These are phyloP conservation scores for Decapterus maruadsi DNA, from an alignment of 2,797 vertebrate species.

Conservation along the genomic window DNA sequence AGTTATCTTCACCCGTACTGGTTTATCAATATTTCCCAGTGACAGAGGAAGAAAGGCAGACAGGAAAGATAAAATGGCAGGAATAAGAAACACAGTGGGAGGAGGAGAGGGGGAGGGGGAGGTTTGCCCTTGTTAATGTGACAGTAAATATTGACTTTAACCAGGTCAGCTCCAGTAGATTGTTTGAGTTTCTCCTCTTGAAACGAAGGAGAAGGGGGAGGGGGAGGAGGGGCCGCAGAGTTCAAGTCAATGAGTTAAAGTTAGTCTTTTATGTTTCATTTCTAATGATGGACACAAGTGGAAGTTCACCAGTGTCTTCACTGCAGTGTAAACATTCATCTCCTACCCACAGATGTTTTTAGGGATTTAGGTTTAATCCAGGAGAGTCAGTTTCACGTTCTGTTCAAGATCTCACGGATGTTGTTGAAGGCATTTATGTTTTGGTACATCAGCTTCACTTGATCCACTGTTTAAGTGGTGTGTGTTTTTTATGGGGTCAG, in stretches of 20 bases:
- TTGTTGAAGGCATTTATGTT: not conserved
- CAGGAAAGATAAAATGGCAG: constrained; percentile 2
- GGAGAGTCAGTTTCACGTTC: not conserved
- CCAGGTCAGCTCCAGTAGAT: constrained; percentile 58
- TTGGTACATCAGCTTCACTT: not conserved
- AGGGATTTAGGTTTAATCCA: not conserved
- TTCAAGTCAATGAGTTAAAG: constrained; percentile 27
- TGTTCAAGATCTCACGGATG: not conserved
- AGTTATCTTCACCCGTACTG: not conserved
- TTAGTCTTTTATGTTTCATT: not conserved
- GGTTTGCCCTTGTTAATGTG: constrained; percentile 70
- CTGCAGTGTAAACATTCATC: not conserved
- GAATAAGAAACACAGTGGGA: not conserved
- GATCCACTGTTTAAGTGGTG: not conserved
- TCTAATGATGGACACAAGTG: not conserved
- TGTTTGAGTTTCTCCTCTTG: constrained; percentile 76
- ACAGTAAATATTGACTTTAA: constrained; percentile 81
- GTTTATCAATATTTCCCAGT: constrained; percentile 36
- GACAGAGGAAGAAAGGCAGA: constrained; percentile 5
- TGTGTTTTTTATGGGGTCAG: not conserved
- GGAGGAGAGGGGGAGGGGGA: constrained; percentile 39
- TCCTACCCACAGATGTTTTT: not conserved
- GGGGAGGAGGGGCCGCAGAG: not conserved
- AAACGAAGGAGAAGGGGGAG: constrained; percentile 22
- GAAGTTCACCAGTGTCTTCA: not conserved